Conservation (phyloP, 2,888 invertebrate genomes). For the Auanema freiburgensis region DNA sequence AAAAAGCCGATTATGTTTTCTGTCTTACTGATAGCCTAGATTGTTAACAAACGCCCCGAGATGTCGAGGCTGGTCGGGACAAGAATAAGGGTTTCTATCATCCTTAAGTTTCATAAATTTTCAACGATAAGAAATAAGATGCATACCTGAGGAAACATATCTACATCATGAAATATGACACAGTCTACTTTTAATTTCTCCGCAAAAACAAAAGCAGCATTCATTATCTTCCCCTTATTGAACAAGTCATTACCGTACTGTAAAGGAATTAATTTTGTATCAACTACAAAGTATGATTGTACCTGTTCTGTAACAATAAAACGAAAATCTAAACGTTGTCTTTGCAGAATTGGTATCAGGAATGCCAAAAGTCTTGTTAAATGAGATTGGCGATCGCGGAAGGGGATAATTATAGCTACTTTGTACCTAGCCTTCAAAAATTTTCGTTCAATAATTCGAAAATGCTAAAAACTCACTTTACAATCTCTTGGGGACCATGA, state of each 20-base stretch:
- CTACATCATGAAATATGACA: slow-evolving; percentile 65
- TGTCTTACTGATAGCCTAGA: slow-evolving; percentile 67
- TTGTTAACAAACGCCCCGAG: slow-evolving; percentile 67
- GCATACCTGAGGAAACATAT: slow-evolving; percentile 65
- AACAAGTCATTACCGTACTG: slow-evolving; percentile 61
- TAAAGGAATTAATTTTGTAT: slow-evolving; percentile 14
- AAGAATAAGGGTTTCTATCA: slow-evolving; percentile 66
- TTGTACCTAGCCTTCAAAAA: slow-evolving; percentile 36
- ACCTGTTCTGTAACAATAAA: slow-evolving; percentile 65
- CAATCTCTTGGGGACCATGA: slow-evolving; percentile 62
- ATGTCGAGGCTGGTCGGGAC: slow-evolving; percentile 66
- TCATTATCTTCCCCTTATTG: slow-evolving; percentile 65
- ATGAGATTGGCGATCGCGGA: slow-evolving; percentile 63
- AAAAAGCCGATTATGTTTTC: not conserved
- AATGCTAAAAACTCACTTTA: slow-evolving; percentile 26
- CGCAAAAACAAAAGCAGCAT: slow-evolving; percentile 61
- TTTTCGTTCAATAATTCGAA: not conserved
- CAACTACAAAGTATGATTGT: too few relatives aligned
- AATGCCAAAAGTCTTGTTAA: slow-evolving; percentile 62
- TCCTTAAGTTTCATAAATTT: slow-evolving; percentile 46
- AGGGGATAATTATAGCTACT: slow-evolving; percentile 65
- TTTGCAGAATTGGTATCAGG: slow-evolving; percentile 62
- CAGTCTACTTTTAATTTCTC: slow-evolving; percentile 60
- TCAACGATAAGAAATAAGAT: not conserved
- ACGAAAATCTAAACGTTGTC: slow-evolving; percentile 63